A percentile compares a stretch with the other conserved stretches of the same genome.
Evolutionary conservation across 2,797 vertebrate genomes (phyloP).

Genomic region (Arnoldichthys spilopterus): DNA sequence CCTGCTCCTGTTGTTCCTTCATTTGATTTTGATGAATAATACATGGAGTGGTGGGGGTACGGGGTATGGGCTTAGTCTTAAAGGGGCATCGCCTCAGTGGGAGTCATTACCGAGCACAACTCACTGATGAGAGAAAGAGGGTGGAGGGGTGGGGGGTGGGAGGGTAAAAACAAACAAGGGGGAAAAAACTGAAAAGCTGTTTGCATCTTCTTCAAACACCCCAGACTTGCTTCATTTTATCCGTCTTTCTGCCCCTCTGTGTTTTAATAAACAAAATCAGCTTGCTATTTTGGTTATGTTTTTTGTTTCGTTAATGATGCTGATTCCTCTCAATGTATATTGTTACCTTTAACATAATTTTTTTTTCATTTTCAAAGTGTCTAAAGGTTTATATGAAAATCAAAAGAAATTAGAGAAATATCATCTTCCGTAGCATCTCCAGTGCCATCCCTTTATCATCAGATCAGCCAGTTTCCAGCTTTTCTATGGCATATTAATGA

Average conservation of each 20-base stretch:
- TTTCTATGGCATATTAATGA: not conserved
- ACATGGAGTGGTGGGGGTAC: conserved; percentile 69
- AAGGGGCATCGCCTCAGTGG: conserved; percentile 85
- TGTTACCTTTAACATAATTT: conserved; percentile 13
- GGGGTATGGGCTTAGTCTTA: conserved; percentile 77
- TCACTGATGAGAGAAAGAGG: conserved; percentile 73
- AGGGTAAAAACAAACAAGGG: conserved; percentile 77
- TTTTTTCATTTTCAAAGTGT: not conserved
- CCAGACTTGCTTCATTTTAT: conserved; percentile 69
- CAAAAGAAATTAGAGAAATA: not conserved
- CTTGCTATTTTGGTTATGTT: conserved; percentile 34
- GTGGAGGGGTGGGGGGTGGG: conserved; percentile 33
- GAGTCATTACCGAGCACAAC: conserved; percentile 85
- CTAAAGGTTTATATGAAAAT: not conserved
- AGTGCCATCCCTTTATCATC: not conserved
- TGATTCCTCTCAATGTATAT: conserved; percentile 22
- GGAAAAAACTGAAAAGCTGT: conserved; percentile 67
- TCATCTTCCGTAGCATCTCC: too few relatives aligned
- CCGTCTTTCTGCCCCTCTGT: conserved; percentile 50
- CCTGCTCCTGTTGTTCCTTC: conserved; percentile 84
- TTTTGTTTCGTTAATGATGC: conserved; percentile 35
- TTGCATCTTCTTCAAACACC: conserved; percentile 75
- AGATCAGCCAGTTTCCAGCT: not conserved
- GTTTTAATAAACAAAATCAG: conserved; percentile 48
- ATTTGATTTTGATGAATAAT: conserved; percentile 89